Evolutionary conservation across 2,888 invertebrate species (phyloP), one percentile per base, ranked within the genome.

Genomic region (Platypus cylindrus): DNA sequence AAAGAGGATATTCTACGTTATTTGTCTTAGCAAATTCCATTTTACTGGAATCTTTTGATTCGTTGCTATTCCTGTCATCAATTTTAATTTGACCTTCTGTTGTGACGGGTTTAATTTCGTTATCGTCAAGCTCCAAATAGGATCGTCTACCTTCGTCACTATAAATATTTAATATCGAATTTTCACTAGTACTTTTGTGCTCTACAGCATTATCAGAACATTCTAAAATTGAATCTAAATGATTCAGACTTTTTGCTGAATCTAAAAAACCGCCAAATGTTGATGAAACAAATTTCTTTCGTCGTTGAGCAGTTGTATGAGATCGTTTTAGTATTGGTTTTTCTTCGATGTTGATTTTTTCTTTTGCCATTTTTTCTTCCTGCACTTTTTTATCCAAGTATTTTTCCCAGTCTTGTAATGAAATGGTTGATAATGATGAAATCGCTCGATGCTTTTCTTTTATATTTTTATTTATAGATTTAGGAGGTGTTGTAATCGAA

Each of bases 241-340:
- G 17, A 11, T 15, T 32, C 5, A 12, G 12, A 8, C 30, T 27
- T 12, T 18, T 24, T 8, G 38, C 38, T n/a, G 38, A 31, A 11
- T 52, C 51, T 18, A 52, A 30, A 31, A 52, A 47, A n/a, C 30
- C 43, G 9, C 46, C 47, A 20, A 47, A 36, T n/a, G 51, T 52
- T 13, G 51, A 49, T 1, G 50, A 51, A 13, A 51, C 40, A 16
- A 47, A 42, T 20, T 49, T 51, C 30, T 48, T 51, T 14, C 45
- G 40, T 25, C 41, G 46, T 11, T 48, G 40, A 2, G 29, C 32
- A 20, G 37, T 42, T 5, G 43, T 32, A 5, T 33, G 32, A 12
- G 40, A 43, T 23, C 48, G 25, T 37, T 45, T 48, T 1, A 36
- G 36, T 11, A 48, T 42, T 13, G 23, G 17, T 25, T 28, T 26